Conservation (phyloP, 2,113 vertebrate genomes). For the Bos indicus region DNA sequence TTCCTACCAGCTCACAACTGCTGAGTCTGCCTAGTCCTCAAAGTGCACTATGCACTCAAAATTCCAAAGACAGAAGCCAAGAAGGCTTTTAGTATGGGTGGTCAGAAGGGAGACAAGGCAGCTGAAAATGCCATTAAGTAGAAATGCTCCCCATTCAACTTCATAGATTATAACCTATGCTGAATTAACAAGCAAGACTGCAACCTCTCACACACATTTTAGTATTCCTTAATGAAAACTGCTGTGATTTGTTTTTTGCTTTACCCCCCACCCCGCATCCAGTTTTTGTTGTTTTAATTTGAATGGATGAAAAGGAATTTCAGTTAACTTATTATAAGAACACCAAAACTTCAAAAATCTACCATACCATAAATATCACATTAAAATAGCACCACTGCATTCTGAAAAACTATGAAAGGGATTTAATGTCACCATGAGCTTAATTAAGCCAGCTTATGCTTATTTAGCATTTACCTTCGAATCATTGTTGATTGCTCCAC, state of each 20-base stretch:
- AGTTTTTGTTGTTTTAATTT: neutral
- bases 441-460: conserved; percentile 55
- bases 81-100: neutral
- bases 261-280: neutral
- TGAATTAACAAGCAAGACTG: conserved; percentile 17
- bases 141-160: neutral
- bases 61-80: neutral
- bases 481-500: conserved; percentile 44
- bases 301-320: conserved; percentile 37
- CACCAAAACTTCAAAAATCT: neutral
- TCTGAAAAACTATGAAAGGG: conserved; percentile 27
- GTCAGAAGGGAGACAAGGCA: neutral
- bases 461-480: conserved; percentile 47
- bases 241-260: neutral
- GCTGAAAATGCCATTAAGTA: conserved; percentile 16
- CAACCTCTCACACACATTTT: neutral
- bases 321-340: neutral
- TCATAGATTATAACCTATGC: conserved; percentile 31
- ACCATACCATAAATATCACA: neutral
- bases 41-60: neutral
- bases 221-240: conserved; percentile 41
- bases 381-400: conserved; percentile 18
- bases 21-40: neutral
- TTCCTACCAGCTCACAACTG: neutral
- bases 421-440: conserved; percentile 50